Evolutionary conservation across 2,797 vertebrate genomes (phyloP).

Genomic region (Acanthis flammea): DNA sequence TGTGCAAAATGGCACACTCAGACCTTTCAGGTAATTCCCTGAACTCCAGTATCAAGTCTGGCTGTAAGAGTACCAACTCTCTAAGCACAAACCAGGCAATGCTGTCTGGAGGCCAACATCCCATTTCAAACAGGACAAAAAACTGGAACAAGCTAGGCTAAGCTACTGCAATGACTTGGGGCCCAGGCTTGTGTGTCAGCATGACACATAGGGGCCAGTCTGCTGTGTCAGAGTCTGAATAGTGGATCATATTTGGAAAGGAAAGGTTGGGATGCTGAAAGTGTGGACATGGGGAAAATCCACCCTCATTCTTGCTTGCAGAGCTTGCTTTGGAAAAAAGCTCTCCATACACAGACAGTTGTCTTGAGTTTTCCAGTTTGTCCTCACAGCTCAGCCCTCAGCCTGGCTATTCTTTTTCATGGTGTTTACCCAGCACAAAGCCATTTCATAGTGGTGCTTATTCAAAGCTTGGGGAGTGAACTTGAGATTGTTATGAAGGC

Average conservation of each 20-base stretch:
- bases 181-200: neutral
- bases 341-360: neutral
- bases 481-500: neutral
- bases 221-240: neutral
- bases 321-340: neutral
- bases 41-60: neutral
- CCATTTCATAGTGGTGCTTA: constrained; percentile 23
- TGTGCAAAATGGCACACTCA: neutral
- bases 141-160: neutral
- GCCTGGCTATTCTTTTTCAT: neutral
- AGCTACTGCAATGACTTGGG: neutral
- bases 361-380: neutral
- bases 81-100: neutral
- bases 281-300: neutral
- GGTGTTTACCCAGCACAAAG: constrained; percentile 21
- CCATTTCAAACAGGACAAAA: neutral
- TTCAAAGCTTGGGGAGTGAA: neutral
- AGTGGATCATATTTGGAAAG: neutral
- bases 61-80: neutral
- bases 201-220: neutral
- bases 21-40: neutral
- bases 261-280: neutral
- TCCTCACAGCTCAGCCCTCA: neutral
- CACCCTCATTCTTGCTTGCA: neutral
- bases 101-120: neutral